Evolutionary conservation across 2,797 vertebrate genomes (phyloP), one percentile per base, ranked within the genome.

Genomic region (Melanotaenia boesemani): DNA sequence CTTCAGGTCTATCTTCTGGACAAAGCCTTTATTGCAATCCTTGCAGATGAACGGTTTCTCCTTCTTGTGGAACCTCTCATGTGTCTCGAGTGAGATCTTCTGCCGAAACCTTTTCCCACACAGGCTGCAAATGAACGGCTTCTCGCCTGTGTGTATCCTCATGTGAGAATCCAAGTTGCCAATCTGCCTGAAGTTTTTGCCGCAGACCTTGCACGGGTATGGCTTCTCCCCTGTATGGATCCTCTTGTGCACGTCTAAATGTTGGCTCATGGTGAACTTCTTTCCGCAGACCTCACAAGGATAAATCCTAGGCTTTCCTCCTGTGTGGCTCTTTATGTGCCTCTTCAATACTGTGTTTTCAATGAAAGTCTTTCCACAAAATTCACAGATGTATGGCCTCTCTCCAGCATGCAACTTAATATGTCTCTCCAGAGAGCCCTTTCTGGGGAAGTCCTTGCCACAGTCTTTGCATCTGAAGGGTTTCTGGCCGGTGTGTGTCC

Each of bases 181-280:
- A 0, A 89, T 82, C 72, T 92, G 91, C 4, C 91, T 65, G 82
- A 93, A 93, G 46, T 54, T 80, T 37, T 92, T 93, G 2, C 79
- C 83, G 0, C 92, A 93, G 0, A 79, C 85, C 6, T 57, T 72
- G 57, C 92, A 92, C 26, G 80, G 80, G 75, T 85, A 93, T 0
- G 92, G 92, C 52, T 89, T 92, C 76, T 92, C 92, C 1, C 91
- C 92, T 0, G 91, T 93, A 85, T 93, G 92, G 76, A 93, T 90
- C 65, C 91, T 87, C 75, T 87, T 90, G 80, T 92, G 92, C 15
- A 92, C 90, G 0, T 89, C 88, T 57, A 91, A 80, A 22, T 92
- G 91, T n/a, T 92, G 91, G 57, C 86, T 88, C 89, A 91, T 85
- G 44, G 89, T 81, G 72, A 92, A 91, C 67, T 77, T 92, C 64